Evolutionary conservation across 2,888 invertebrate genomes (phyloP), one percentile per base, ranked within the genome.

Genomic region (Scaptomyza cyrtandrae): DNA sequence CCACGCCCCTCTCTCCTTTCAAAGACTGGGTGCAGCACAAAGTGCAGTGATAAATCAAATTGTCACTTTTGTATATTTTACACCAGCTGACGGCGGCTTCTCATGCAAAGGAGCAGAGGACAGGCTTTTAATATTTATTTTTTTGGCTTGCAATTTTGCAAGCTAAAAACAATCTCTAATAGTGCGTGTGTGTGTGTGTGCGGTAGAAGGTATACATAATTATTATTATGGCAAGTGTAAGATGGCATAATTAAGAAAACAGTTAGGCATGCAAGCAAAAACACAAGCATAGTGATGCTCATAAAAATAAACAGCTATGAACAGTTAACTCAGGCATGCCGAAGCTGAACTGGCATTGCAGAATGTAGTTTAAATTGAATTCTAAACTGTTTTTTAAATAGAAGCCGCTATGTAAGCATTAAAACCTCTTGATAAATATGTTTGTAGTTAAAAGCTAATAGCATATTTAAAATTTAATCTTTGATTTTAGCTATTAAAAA

Each of bases 31-130:
- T 16, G 61, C 71, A 53, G 55, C 79, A 78, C 85, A 90, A 89
- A 90, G 90, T 90, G 90, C 86, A 82, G 88, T 84, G 86, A 91
- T 91, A 91, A 91, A 91, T 91, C 90, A 91, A 90, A 90, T 90
- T 91, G 90, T 88, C 90, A 91, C 90, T 90, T 89, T 88, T 85
- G 88, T 89, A 86, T 84, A 87, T 84, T 66, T 86, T 86, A 84
- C 88, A 70, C 83, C 89, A 88, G 79, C 86, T 88, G 86, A 82
- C 71, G 85, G 61, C 56, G 19, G 50, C 33, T 50, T 33, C 46
- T 10, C 29, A 11, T 29, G 74, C 69, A 53, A 48, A 48, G 41
- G 5, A 27, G 19, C n/a, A 16, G 16, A 16, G 35, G 41, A 57
- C 59, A 62, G 53, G 66, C 66, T 69, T 76, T 71, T 57, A 73